phyloP scores from a whole-genome alignment of 2,888 invertebrate species.

The Catocala sponsa region DNA sequence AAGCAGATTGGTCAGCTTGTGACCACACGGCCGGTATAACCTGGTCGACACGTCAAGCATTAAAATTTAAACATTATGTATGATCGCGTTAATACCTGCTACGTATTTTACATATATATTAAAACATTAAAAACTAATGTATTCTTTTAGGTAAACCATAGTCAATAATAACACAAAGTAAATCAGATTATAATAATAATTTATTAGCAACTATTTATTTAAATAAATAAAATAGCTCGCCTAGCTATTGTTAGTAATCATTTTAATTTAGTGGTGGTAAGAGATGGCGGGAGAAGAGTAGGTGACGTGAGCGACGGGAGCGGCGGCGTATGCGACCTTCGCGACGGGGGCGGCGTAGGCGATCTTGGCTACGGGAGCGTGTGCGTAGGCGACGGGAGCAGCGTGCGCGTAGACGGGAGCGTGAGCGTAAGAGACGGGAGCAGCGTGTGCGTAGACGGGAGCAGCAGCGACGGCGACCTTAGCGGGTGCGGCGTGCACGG shows the following conservation, averaged over 20 bases:
- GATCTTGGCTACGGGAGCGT: slow-evolving; percentile 44
- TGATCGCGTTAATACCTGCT: too few species aligned
- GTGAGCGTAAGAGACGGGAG: slow-evolving; percentile 49
- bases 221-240: slow-evolving; percentile 25
- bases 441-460: slow-evolving; percentile 54
- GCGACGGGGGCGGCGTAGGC: slow-evolving; percentile 62
- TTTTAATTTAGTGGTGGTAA: slow-evolving; percentile 71
- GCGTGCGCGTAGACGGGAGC: slow-evolving; percentile 53
- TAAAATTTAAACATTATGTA: too few species aligned
- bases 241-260: slow-evolving; percentile 5
- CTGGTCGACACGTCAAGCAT: too few species aligned
- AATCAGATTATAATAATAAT: slow-evolving; percentile 7
- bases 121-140: too few species aligned
- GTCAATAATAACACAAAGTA: too few species aligned
- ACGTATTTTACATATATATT: too few species aligned
- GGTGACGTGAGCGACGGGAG: slow-evolving; percentile 64
- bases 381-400: slow-evolving; percentile 55
- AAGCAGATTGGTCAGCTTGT: too few species aligned
- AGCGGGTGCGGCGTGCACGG: slow-evolving; percentile 56
- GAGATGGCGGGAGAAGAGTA: slow-evolving; percentile 76
- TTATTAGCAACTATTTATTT: slow-evolving; percentile 38
- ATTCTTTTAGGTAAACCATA: too few species aligned
- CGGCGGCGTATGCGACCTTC: slow-evolving; percentile 50
- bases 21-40: too few species aligned
- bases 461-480: slow-evolving; percentile 59